phyloP scores from a whole-genome alignment of 2,113 vertebrate genomes.

The Rhinoderma darwinii region DNA sequence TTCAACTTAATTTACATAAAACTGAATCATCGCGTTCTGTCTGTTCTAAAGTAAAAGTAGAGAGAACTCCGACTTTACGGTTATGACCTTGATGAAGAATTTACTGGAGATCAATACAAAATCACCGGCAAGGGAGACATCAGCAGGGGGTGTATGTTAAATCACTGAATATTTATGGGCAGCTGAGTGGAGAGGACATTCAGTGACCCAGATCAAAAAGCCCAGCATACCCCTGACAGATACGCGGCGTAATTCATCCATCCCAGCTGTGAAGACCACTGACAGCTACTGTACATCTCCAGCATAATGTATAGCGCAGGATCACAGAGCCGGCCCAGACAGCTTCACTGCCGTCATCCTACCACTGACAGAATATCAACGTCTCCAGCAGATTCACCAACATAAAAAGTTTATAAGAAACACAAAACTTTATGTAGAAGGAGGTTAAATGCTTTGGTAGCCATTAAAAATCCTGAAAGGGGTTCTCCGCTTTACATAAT shows the following conservation, averaged over 20 bases:
- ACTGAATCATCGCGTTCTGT: not conserved
- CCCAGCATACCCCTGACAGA: not conserved
- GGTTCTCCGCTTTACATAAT: too few species aligned
- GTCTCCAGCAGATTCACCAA: not conserved
- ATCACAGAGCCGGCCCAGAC: not conserved
- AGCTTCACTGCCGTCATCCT: not conserved
- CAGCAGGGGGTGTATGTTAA: not conserved
- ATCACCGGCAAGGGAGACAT: not conserved
- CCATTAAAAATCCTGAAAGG: not conserved
- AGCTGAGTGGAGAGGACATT: not conserved
- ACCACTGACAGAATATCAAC: not conserved
- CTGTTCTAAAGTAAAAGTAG: not conserved
- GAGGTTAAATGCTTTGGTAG: not conserved
- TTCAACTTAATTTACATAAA: not conserved
- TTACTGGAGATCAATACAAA: not conserved
- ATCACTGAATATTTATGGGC: slow-evolving; percentile 6
- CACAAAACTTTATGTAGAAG: not conserved
- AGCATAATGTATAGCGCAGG: not conserved
- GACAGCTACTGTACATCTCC: slow-evolving; percentile 18
- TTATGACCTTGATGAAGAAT: not conserved
- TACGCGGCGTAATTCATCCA: not conserved
- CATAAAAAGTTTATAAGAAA: not conserved
- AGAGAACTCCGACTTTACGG: not conserved
- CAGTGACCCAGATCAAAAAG: slow-evolving; percentile 10
- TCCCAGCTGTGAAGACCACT: not conserved